Evolutionary conservation across 2,888 invertebrate genomes (phyloP).

Genomic region (Stegana nigrithorax): DNA sequence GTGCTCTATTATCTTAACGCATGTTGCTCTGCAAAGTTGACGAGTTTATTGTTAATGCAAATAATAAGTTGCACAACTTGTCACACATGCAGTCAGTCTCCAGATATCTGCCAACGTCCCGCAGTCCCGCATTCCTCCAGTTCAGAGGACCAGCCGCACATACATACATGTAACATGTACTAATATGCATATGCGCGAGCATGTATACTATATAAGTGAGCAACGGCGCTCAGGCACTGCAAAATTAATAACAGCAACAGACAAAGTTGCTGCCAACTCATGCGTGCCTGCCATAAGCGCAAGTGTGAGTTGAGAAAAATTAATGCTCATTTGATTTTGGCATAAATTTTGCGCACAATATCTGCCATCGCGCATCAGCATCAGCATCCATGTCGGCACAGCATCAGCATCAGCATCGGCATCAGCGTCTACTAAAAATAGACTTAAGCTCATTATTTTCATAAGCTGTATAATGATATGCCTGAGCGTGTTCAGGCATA

Average conservation of each 20-base stretch:
- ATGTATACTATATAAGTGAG: neutral
- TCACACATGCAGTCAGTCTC: too few relatives aligned
- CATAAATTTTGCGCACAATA: neutral
- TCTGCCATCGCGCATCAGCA: neutral
- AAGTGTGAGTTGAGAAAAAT: neutral
- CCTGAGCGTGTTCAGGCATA: too few relatives aligned
- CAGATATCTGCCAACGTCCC: too few relatives aligned
- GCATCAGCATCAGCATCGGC: neutral
- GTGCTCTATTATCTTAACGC: conserved; percentile 8
- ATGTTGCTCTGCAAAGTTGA: conserved; percentile 4
- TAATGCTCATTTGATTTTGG: neutral
- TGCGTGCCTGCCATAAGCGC: too few relatives aligned
- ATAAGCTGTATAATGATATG: conserved; percentile 1
- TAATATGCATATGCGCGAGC: neutral
- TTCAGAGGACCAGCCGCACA: too few relatives aligned
- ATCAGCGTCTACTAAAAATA: neutral
- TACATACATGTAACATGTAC: neutral
- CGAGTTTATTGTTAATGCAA: conserved; percentile 10
- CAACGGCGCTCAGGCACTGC: neutral
- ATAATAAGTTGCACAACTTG: conserved; percentile 2
- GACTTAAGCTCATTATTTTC: conserved; percentile 5
- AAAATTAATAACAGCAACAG: neutral
- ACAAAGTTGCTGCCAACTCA: neutral
- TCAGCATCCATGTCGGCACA: neutral
- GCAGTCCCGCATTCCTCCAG: too few relatives aligned